Base-by-base conservation (phyloP, 2,113 vertebrate species). In the Eptesicus fuscus region DNA sequence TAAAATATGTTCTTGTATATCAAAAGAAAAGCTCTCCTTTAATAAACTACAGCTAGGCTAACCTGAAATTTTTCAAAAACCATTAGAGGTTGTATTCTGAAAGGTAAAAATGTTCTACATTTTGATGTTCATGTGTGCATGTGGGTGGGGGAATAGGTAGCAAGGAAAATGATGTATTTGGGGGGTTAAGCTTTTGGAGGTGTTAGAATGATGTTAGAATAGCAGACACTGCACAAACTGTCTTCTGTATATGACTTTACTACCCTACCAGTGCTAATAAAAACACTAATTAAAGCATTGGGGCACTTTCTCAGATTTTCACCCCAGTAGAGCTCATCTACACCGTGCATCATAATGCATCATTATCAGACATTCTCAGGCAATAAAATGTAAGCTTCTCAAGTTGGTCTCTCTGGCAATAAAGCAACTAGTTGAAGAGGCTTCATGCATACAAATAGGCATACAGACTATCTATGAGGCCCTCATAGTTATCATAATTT, bases 401-500 rank as follows among this genome's bases (percentile, higher is more conserved):
- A 44, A 94, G 77, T 93, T 88, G 49, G 67, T 95, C 90, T 94
- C 96, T 80, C 73, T 69, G 49, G 92, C 82, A 95, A 77, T 96
- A 97, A 94, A 95, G 93, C 82, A 93, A 65, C 83, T 89, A 86
- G 90, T 78, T 77, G 8, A 47, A 93, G 69, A 63, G 32, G 17
- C 25, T 85, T 51, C 30, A 0, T 80, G 92, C 84, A 92, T 94
- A 80, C 83, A 86, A 91, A 96, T 95, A 73, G 37, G 28, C 77
- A 77, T 28, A 40, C 71, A 71, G 77, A 71, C 90, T 82, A 83
- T 88, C 91, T 85, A 65, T 84, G 90, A 96, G 96, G 25, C 53
- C 47, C 30, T 96, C 80, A 11, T 56, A 86, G 94, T 96, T 92
- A 96, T 9, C 63, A 44, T 87, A 56, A 49, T 79, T 97, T 98